Conservation (phyloP, 2,113 vertebrate species). For the Salvelinus sp. region DNA sequence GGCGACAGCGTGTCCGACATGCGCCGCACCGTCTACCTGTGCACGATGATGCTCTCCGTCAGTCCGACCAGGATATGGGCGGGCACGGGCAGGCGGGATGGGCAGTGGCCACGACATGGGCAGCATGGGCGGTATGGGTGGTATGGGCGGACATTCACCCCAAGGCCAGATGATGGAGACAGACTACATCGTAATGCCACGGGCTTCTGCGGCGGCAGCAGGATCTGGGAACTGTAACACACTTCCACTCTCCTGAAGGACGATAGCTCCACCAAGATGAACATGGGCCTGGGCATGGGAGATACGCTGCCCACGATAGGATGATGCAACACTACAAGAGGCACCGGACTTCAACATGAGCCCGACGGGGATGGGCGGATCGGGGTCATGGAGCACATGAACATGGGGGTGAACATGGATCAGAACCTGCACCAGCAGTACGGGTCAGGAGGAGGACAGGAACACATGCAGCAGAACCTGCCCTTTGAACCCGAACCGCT, state of each 20-base stretch:
- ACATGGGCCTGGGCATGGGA: constrained; percentile 82
- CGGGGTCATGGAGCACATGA: constrained; percentile 80
- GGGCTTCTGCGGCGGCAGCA: constrained; percentile 52
- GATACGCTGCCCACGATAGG: constrained; percentile 91
- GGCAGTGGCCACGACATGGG: no score
- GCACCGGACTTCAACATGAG: constrained; percentile 91
- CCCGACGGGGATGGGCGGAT: constrained; percentile 91
- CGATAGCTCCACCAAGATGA: constrained; percentile 85
- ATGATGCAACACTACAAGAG: constrained; percentile 97
- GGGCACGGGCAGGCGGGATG: constrained; percentile 47
- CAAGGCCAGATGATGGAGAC: constrained; percentile 95
- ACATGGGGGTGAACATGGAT: constrained; percentile 84
- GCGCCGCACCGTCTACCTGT: constrained; percentile 94
- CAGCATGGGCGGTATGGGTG: no score
- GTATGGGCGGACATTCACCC: constrained; percentile 73
- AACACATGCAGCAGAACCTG: constrained; percentile 95
- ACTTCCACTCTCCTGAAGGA: constrained; percentile 87
- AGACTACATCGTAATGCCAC: constrained; percentile 98
- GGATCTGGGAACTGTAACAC: constrained; percentile 76
- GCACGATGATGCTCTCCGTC: constrained; percentile 90
- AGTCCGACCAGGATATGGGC: constrained; percentile 88
- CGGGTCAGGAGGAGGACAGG: constrained; percentile 66
- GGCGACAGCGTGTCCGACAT: constrained; percentile 83
- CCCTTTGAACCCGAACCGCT: constrained; percentile 94
- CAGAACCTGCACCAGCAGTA: constrained; percentile 80